phyloP scores from a whole-genome alignment of 2,113 vertebrate species.

The Mastomys natalensis region DNA sequence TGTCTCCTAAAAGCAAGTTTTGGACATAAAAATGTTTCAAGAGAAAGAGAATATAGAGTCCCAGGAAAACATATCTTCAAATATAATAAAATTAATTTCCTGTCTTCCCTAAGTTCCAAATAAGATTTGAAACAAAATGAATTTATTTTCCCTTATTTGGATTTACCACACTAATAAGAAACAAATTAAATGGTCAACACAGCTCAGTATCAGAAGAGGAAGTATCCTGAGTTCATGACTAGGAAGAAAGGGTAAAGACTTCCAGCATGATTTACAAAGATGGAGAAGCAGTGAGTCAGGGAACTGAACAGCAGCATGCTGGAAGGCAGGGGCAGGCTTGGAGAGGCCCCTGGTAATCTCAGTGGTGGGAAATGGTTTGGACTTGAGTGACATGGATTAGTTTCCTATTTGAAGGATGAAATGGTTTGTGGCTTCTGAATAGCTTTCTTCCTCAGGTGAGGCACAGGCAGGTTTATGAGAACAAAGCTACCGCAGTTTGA shows the following conservation, averaged over 20 bases:
- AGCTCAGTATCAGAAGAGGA: background rate
- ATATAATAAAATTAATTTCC: background rate
- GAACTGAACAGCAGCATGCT: background rate
- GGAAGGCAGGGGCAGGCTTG: background rate
- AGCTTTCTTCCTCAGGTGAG: slow-evolving; percentile 56
- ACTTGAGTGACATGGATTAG: slow-evolving; percentile 63
- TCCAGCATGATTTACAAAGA: background rate
- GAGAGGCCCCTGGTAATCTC: slow-evolving; percentile 45
- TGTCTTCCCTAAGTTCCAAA: background rate
- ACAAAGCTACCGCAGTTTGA: background rate
- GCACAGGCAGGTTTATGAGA: background rate
- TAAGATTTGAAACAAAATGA: slow-evolving; percentile 19
- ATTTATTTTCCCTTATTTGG: slow-evolving; percentile 29
- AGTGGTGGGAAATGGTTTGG: slow-evolving; percentile 43
- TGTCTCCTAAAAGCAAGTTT: background rate
- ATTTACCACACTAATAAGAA: background rate
- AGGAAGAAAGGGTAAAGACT: slow-evolving; percentile 5
- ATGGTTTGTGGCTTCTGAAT: slow-evolving; percentile 67
- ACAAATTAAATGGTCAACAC: background rate
- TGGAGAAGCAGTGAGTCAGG: slow-evolving; percentile 11
- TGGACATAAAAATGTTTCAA: background rate
- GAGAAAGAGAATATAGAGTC: background rate
- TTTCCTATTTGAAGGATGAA: slow-evolving; percentile 64
- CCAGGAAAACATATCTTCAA: background rate
- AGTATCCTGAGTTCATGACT: background rate